Percentiles rank a stretch among this genome's conserved stretches.
Conservation (phyloP, 2,888 invertebrate species). For the Sussaba pulchella region DNA sequence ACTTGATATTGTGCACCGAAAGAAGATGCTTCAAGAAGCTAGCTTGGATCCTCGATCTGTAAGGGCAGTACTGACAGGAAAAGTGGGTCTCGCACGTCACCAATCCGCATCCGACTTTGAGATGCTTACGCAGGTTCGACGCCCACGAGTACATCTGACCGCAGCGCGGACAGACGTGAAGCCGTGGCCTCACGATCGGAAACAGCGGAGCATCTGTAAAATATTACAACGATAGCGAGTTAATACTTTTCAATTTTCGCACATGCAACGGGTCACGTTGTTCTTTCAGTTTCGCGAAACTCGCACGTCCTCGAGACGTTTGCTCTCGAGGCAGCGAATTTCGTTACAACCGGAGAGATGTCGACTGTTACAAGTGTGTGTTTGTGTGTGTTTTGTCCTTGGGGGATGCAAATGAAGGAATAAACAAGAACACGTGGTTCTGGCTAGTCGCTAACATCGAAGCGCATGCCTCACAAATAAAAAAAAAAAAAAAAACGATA, state of each 20-base stretch:
- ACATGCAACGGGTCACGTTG: conserved; percentile 29
- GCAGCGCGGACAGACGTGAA: conserved; percentile 83
- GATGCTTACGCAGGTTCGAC: conserved; percentile 83
- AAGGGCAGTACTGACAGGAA: conserved; percentile 84
- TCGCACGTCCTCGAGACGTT: conserved; percentile 58
- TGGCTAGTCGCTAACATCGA: conserved; percentile 76
- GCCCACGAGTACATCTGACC: conserved; percentile 84
- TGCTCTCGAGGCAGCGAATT: conserved; percentile 63
- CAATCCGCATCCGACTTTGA: conserved; percentile 83
- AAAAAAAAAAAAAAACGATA: conserved; percentile 30
- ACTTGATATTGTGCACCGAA: conserved; percentile 83
- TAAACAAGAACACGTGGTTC: conserved; percentile 64
- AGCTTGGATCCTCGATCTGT: conserved; percentile 83
- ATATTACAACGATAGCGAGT: conserved; percentile 57
- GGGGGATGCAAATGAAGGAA: conserved; percentile 63
- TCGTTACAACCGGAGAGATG: conserved; percentile 47
- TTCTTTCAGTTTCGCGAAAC: conserved; percentile 51
- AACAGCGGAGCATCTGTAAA: conserved; percentile 82
- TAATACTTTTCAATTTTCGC: conserved; percentile 1
- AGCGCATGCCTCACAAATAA: conserved; percentile 77
- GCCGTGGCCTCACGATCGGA: conserved; percentile 82
- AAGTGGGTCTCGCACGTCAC: conserved; percentile 84
- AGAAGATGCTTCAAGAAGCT: conserved; percentile 83
- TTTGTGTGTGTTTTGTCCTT: conserved; percentile 47
- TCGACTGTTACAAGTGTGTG: conserved; percentile 41